Base-by-base conservation (phyloP, 35 echinoderm and acorn worm genomes). In the Heliocidaris tuberculata region DNA sequence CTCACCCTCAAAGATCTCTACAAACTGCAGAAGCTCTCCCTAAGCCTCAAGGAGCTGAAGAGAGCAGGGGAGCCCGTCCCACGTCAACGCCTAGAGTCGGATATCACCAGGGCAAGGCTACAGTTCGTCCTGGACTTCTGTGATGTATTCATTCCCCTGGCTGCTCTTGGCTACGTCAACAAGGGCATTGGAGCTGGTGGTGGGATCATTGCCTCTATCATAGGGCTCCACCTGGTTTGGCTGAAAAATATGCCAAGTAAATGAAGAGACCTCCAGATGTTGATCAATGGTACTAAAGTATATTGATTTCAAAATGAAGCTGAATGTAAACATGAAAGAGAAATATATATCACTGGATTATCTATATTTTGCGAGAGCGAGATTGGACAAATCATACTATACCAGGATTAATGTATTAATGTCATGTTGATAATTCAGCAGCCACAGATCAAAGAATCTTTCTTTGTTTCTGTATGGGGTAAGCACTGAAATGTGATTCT, bases 161-260 rank as follows among this genome's bases (percentile, higher is more conserved):
- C 94, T 85, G 93, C 95, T 21, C 92, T 98, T 12, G 94, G 94
- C 11, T 98, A 97, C 27, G 93, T 93, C 61, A 98, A 93, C 86
- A 98, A 98, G 61, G 97, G 97, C 9, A 13, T 95, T 3, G 96
- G 96, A n/a, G 95, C 97, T 5, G 89, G 86, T 35, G 97, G 97
- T 9, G 97, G 97, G 31, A 93, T 98, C 0, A 52, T 97, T 0
- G 93, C 97, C 13, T 98, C 97, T 9, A 0, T 97, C 9, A 94
- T 94, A 27, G 97, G 96, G 30, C 52, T 95, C 31, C 95, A 97
- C 35, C 86, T 97, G 3, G 93, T 94, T 17, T 98, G 96, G 95
- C 88, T 97, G 61, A 98, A 97, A 85, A 94, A 96, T 48, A 19
- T 97, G 59, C 87, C 90, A 9, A 35, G 31, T 31, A 96, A 96